Evolutionary conservation across 1,140 invertebrate species (phyloP).

Genomic region (Lepidurus couesii): DNA sequence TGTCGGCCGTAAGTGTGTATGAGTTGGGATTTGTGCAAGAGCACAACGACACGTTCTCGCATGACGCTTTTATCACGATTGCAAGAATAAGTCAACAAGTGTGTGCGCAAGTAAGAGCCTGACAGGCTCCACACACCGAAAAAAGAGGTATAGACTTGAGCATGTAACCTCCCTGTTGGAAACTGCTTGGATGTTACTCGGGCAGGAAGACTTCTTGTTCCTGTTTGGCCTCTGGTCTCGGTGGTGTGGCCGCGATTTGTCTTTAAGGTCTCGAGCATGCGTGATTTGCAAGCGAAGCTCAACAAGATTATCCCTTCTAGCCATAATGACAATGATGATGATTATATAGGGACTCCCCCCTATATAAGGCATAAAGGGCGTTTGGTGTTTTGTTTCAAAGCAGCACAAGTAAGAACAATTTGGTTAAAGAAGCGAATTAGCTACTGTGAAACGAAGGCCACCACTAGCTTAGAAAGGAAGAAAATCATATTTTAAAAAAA

Average conservation of each 20-base stretch:
- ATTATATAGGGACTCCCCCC: neutral
- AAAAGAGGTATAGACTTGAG: neutral
- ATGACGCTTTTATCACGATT: constrained; percentile 1
- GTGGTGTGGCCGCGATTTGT: constrained; percentile 4
- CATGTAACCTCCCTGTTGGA: neutral
- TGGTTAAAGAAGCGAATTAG: neutral
- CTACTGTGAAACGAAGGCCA: constrained; percentile 9
- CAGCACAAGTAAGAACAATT: neutral
- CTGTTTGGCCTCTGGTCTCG: neutral
- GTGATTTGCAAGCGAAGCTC: neutral
- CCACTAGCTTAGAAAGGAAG: neutral
- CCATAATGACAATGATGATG: neutral
- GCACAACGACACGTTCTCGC: constrained; percentile 4
- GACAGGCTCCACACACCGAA: neutral
- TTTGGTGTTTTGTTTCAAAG: neutral
- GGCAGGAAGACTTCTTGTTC: neutral
- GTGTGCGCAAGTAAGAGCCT: neutral
- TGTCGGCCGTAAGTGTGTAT: neutral
- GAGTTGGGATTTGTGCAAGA: neutral
- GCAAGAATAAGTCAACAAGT: constrained; percentile 4
- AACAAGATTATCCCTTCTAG: neutral
- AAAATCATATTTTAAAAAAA: neutral
- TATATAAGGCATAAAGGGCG: neutral
- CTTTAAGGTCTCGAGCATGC: constrained; percentile 3
- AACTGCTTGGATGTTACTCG: constrained; percentile 3